These are phyloP conservation scores for Stomorhina lunata DNA, from an alignment of 2,888 invertebrate genomes.

Conservation along the genomic window DNA sequence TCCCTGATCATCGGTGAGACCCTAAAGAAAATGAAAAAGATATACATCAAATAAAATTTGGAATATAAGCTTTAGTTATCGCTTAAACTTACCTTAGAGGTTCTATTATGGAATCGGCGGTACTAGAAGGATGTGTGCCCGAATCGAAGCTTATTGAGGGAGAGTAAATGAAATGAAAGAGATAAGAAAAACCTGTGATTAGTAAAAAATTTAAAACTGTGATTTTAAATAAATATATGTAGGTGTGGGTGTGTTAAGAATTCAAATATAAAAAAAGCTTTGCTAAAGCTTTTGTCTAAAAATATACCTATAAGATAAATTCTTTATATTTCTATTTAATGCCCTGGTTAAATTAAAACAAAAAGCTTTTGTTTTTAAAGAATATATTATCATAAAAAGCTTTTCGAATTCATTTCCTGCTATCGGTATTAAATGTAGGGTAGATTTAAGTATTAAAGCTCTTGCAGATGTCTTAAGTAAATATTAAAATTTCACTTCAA, in stretches of 20 bases:
- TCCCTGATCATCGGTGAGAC: conserved; percentile 95
- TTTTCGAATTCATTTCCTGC: too few species aligned
- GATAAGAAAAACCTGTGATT: conserved; percentile 74
- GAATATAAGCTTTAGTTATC: not conserved
- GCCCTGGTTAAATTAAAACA: too few species aligned
- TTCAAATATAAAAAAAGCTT: too few species aligned
- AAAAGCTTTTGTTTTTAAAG: too few species aligned
- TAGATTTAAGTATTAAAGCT: too few species aligned
- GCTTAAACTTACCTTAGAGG: conserved; percentile 76
- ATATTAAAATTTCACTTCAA: too few species aligned
- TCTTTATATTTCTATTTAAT: too few species aligned
- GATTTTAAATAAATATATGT: not conserved
- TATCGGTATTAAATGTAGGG: too few species aligned
- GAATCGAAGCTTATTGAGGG: conserved; percentile 85
- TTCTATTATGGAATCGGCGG: conserved; percentile 79
- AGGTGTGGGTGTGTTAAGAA: not conserved
- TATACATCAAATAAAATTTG: not conserved
- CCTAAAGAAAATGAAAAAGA: conserved; percentile 70
- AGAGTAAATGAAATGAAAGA: conserved; percentile 28
- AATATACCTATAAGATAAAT: too few species aligned
- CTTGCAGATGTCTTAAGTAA: too few species aligned
- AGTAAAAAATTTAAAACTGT: conserved; percentile 36
- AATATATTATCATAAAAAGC: too few species aligned
- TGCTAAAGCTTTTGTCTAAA: too few species aligned
- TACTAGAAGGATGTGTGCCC: conserved; percentile 81